phyloP scores from a whole-genome alignment of 2,113 vertebrate genomes.

The Leucopternis melanops region DNA sequence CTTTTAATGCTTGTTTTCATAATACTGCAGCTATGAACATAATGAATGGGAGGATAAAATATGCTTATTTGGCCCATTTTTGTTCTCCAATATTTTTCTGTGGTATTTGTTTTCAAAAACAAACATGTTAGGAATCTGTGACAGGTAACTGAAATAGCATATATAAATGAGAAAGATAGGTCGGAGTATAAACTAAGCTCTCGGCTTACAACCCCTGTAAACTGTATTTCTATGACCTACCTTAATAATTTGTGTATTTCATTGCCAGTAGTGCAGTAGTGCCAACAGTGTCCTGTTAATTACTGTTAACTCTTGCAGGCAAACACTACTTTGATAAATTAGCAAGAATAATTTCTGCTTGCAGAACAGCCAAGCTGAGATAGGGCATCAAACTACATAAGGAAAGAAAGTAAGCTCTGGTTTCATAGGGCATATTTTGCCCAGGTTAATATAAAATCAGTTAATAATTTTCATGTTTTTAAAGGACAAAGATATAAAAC shows the following conservation, averaged over 20 bases:
- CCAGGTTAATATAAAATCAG: not conserved
- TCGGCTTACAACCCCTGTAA: not conserved
- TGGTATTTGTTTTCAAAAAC: not conserved
- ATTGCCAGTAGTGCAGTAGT: not conserved
- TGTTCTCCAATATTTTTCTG: not conserved
- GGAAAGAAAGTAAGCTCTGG: not conserved
- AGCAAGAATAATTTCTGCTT: constrained; percentile 25
- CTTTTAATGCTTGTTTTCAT: not conserved
- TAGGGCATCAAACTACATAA: not conserved
- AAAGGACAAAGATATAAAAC: not conserved
- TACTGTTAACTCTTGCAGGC: not conserved
- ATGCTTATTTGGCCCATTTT: not conserved
- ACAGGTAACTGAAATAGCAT: not conserved
- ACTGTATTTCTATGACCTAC: not conserved
- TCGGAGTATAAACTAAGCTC: constrained; percentile 18
- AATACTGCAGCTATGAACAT: not conserved
- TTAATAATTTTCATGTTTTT: not conserved
- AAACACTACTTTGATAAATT: not conserved
- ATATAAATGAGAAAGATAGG: not conserved
- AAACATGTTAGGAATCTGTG: not conserved
- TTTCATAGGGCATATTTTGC: not conserved
- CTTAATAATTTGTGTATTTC: not conserved
- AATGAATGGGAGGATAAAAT: not conserved
- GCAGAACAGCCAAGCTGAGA: not conserved
- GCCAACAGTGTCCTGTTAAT: not conserved